Percentiles rank a stretch among this genome's conserved stretches.
phyloP scores from a whole-genome alignment of 2,113 vertebrate species.

The Entomyzon cyanotis region DNA sequence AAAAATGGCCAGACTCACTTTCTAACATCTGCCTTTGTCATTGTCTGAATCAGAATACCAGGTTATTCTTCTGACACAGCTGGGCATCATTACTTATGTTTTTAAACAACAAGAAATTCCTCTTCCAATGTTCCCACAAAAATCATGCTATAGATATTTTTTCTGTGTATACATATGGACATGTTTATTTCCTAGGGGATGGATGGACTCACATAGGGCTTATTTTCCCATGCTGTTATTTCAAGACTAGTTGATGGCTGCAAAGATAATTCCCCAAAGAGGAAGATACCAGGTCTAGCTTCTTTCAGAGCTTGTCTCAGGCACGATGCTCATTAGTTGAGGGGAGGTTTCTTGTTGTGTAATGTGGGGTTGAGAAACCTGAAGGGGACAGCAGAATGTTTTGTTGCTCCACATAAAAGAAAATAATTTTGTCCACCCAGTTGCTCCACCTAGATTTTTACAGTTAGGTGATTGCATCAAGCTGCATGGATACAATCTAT shows the following conservation, averaged over 20 bases:
- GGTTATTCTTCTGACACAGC: slow-evolving; percentile 27
- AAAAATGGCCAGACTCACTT: background rate
- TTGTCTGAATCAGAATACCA: background rate
- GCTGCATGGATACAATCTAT: background rate
- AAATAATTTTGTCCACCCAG: background rate
- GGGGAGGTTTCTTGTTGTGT: background rate
- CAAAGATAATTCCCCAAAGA: background rate
- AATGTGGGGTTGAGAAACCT: background rate
- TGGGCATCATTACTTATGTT: slow-evolving; percentile 39
- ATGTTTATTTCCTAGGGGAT: slow-evolving; percentile 41
- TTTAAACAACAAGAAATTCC: background rate
- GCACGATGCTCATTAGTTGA: background rate
- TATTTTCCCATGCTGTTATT: slow-evolving; percentile 45
- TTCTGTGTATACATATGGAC: slow-evolving; percentile 24
- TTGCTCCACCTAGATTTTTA: background rate
- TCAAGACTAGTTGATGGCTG: background rate
- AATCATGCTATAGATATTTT: slow-evolving; percentile 31
- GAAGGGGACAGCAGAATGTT: background rate
- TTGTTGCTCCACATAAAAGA: background rate
- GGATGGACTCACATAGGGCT: background rate
- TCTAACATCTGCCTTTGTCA: slow-evolving; percentile 44
- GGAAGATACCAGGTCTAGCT: background rate
- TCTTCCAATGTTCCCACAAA: slow-evolving; percentile 26
- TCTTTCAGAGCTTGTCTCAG: background rate
- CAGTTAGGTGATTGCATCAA: background rate